Evolutionary conservation across 2,888 invertebrate species (phyloP).

Genomic region (Caenorhabditis japonica): DNA sequence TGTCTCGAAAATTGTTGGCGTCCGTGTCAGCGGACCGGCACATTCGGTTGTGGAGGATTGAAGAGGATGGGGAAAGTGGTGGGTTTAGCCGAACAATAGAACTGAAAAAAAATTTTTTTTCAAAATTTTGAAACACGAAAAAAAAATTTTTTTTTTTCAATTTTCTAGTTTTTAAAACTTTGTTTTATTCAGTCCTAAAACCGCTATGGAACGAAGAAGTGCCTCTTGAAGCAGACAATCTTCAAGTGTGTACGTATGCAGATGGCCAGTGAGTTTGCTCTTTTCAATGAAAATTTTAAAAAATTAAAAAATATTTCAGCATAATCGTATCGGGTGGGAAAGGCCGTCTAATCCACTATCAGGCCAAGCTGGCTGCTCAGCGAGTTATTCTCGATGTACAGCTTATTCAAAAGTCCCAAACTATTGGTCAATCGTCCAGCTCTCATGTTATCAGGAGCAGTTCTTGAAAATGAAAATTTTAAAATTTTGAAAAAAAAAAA

Average conservation of each 20-base stretch:
- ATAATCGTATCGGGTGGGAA: constrained; percentile 52
- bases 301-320: constrained; percentile 35
- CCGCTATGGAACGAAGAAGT: constrained; percentile 41
- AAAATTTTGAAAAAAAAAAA: not conserved
- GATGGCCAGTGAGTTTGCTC: constrained; percentile 50
- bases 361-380: constrained; percentile 30
- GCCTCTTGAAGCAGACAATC: constrained; percentile 43
- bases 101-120: not conserved
- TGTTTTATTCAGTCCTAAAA: constrained; percentile 28
- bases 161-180: not conserved
- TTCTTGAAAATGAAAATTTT: too few species aligned
- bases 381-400: constrained; percentile 25
- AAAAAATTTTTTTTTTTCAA: constrained; percentile 1
- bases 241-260: constrained; percentile 43
- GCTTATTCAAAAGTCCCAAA: constrained; percentile 5
- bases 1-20: constrained; percentile 74
- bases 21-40: constrained; percentile 78
- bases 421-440: constrained; percentile 2
- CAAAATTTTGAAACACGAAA: not conserved
- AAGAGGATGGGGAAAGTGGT: constrained; percentile 76
- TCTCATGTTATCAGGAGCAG: constrained; percentile 1
- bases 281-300: not conserved
- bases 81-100: not conserved
- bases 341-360: constrained; percentile 48
- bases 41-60: constrained; percentile 78